Percentiles rank a stretch among this genome's conserved stretches.
These are phyloP conservation scores for Eulemur macaco DNA, from an alignment of 2,113 vertebrate species.

Conservation along the genomic window DNA sequence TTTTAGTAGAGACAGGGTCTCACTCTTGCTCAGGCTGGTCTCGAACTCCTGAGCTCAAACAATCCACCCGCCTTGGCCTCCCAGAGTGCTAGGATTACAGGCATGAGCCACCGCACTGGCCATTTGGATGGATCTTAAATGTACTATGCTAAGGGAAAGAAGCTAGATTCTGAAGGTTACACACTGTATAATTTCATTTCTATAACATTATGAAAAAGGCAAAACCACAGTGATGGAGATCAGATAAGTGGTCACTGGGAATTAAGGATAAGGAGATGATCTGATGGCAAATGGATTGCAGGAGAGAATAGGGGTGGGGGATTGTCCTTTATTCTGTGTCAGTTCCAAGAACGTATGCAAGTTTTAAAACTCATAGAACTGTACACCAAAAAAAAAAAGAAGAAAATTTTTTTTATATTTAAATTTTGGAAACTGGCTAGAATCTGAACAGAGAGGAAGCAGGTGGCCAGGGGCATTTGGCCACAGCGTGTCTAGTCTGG, in stretches of 20 bases:
- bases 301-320: accelerated
- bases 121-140: not conserved
- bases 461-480: not conserved
- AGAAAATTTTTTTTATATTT: not conserved
- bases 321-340: not conserved
- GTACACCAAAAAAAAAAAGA: not conserved
- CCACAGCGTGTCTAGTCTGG: not conserved
- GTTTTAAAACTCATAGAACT: not conserved
- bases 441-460: not conserved
- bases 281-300: not conserved
- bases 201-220: not conserved
- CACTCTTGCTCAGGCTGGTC: no score
- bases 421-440: not conserved
- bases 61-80: no score
- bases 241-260: not conserved
- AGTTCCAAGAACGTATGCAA: not conserved
- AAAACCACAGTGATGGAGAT: not conserved
- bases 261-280: not conserved
- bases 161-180: not conserved
- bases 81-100: no score
- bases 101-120: no score
- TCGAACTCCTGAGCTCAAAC: no score
- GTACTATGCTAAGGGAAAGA: not conserved
- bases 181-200: not conserved
- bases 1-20: no score